phyloP scores from a whole-genome alignment of 2,888 invertebrate species.

The Polymixis flavicincta region DNA sequence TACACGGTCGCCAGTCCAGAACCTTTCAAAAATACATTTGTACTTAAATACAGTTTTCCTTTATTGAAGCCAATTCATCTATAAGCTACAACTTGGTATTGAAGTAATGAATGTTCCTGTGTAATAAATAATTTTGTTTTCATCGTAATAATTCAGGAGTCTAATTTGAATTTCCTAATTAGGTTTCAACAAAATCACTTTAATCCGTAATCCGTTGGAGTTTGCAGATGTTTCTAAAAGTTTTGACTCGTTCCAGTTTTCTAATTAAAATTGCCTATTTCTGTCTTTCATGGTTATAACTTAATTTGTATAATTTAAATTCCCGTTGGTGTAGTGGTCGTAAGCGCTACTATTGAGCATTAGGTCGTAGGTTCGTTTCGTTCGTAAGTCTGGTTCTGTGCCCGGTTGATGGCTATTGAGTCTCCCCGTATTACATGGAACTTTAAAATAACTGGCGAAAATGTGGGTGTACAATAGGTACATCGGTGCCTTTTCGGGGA shows the following conservation, averaged over 20 bases:
- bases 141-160: constrained; percentile 30
- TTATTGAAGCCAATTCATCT: neutral
- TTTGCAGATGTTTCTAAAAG: constrained; percentile 54
- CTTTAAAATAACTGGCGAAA: neutral
- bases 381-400: too few relatives aligned
- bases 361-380: neutral
- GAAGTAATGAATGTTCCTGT: constrained; percentile 13
- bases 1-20: too few relatives aligned
- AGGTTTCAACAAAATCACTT: constrained; percentile 50
- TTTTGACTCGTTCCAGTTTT: constrained; percentile 42
- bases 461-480: neutral
- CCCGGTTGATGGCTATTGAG: neutral
- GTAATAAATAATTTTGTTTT: constrained; percentile 25
- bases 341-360: neutral
- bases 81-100: neutral
- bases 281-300: constrained; percentile 27
- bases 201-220: constrained; percentile 45
- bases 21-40: too few relatives aligned
- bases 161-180: constrained; percentile 49
- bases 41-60: neutral
- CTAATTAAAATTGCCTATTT: constrained; percentile 49
- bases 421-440: neutral
- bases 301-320: constrained; percentile 13
- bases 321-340: neutral
- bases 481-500: too few relatives aligned